Percentiles rank a stretch among this genome's conserved stretches.
phyloP scores from a whole-genome alignment of 1,140 invertebrate genomes.

The Pogonomyrmex barbatus region DNA sequence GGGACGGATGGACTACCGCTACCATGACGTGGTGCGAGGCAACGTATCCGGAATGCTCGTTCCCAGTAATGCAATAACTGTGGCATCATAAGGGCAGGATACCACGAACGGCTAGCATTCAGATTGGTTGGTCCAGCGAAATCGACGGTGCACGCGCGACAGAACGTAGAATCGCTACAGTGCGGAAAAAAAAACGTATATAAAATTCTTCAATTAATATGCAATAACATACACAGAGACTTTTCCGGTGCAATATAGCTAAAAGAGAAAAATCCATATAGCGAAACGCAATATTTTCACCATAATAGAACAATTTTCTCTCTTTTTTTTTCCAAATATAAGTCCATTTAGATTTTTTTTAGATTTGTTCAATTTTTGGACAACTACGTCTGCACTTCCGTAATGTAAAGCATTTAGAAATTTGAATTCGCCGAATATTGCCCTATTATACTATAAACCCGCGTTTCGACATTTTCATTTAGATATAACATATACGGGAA shows the following conservation, averaged over 20 bases:
- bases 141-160: constrained; percentile 42
- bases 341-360: constrained; percentile 30
- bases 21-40: constrained; percentile 58
- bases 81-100: constrained; percentile 75
- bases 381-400: background rate
- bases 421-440: constrained; percentile 10
- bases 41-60: constrained; percentile 72
- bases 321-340: background rate
- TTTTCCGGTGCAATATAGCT: constrained; percentile 20
- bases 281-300: background rate
- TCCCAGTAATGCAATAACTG: constrained; percentile 77
- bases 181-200: constrained; percentile 30
- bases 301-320: constrained; percentile 27
- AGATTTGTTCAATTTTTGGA: constrained; percentile 32
- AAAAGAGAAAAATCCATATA: constrained; percentile 23
- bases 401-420: constrained; percentile 32
- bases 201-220: constrained; percentile 60
- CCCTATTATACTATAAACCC: background rate
- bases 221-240: constrained; percentile 42
- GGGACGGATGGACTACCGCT: constrained; percentile 52
- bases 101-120: constrained; percentile 75
- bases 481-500: background rate
- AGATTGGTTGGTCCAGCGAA: constrained; percentile 66
- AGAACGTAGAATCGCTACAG: background rate
- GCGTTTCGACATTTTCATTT: background rate